These are phyloP conservation scores for Ophonus ardosiacus DNA, from an alignment of 2,888 invertebrate genomes.

Conservation along the genomic window DNA sequence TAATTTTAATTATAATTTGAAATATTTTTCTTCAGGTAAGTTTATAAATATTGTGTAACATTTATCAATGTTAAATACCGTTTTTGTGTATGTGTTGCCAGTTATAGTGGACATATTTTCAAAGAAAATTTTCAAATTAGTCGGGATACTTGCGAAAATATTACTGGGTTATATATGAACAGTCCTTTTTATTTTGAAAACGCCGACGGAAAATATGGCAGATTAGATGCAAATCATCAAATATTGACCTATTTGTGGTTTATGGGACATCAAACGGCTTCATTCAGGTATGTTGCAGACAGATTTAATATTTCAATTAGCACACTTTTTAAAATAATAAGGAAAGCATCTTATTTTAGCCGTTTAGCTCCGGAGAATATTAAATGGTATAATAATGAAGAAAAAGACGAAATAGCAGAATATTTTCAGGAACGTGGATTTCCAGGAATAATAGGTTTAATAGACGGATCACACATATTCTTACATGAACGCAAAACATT, in stretches of 20 bases:
- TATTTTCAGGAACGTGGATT: too few species aligned
- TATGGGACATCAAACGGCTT: slow-evolving; percentile 21
- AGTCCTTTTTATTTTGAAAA: not conserved
- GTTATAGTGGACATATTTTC: not conserved
- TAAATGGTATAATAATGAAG: too few species aligned
- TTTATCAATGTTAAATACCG: too few species aligned
- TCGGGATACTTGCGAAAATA: not conserved
- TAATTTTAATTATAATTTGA: not conserved
- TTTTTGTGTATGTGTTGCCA: not conserved
- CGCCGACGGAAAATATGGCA: slow-evolving; percentile 18
- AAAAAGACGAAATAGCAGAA: too few species aligned
- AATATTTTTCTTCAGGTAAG: too few species aligned
- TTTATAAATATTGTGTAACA: too few species aligned
- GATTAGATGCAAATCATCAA: not conserved
- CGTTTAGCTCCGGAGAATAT: too few species aligned
- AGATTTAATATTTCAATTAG: slow-evolving; percentile 27
- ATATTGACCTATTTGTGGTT: slow-evolving; percentile 17
- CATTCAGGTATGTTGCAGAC: slow-evolving; percentile 28
- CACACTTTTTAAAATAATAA: slow-evolving; percentile 13
- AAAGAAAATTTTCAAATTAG: not conserved
- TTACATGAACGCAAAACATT: too few species aligned
- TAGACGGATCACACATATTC: too few species aligned
- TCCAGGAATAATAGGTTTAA: too few species aligned
- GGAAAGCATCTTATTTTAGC: slow-evolving; percentile 12
- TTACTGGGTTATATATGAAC: not conserved